Conservation (phyloP, 2,797 vertebrate genomes). For the Poecilia wingei region DNA sequence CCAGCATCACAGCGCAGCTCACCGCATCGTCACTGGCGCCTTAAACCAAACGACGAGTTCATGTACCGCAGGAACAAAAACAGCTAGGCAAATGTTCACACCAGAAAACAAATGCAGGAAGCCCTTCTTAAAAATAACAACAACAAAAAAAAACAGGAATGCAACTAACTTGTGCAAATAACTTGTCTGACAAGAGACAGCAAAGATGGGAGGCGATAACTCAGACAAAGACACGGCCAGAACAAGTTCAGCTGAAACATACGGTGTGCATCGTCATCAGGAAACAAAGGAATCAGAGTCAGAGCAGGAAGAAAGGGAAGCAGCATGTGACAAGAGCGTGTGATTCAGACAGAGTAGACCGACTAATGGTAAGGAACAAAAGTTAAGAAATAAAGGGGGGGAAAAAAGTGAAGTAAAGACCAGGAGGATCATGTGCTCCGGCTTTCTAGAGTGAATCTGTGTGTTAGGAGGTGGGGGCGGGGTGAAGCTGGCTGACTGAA, state of each 20-base stretch:
- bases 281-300: constrained; percentile 17
- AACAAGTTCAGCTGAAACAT: background rate
- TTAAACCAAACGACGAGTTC: constrained; percentile 59
- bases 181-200: constrained; percentile 3
- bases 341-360: constrained; percentile 54
- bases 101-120: constrained; percentile 3
- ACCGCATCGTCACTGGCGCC: constrained; percentile 98
- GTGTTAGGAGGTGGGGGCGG: constrained; percentile 11
- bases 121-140: background rate
- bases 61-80: constrained; percentile 10
- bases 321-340: constrained; percentile 48
- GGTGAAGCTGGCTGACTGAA: constrained; percentile 3
- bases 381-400: constrained; percentile 6
- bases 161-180: background rate
- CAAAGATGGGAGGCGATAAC: constrained; percentile 10
- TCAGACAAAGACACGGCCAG: constrained; percentile 12
- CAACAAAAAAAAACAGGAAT: constrained; percentile 2
- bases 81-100: constrained; percentile 2
- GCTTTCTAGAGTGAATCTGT: constrained; percentile 54
- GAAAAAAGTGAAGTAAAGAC: constrained; percentile 14
- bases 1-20: constrained; percentile 97
- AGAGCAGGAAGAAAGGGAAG: constrained; percentile 1
- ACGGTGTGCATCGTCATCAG: background rate
- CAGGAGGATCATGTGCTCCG: constrained; percentile 66
- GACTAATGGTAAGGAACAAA: constrained; percentile 16